Evolutionary conservation across 2,797 vertebrate genomes (phyloP).

Genomic region (Chelonia mydas): DNA sequence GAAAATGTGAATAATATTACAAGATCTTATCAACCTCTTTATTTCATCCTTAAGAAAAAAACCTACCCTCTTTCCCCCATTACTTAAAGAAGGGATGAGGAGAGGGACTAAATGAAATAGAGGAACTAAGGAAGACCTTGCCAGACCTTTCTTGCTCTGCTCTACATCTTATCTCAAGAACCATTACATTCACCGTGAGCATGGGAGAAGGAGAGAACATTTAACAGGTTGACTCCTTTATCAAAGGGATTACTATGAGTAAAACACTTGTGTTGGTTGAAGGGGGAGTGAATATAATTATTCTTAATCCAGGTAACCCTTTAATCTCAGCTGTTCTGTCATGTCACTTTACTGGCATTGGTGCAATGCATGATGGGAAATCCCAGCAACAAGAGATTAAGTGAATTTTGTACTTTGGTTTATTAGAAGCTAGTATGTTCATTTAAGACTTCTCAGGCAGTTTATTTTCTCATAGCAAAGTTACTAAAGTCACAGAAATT

Average conservation of each 20-base stretch:
- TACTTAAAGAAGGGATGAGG: not conserved
- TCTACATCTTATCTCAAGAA: not conserved
- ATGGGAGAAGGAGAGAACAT: not conserved
- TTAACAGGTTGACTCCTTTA: not conserved
- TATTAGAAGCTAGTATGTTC: not conserved
- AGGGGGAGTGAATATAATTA: not conserved
- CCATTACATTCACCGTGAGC: not conserved
- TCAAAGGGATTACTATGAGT: not conserved
- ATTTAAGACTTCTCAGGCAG: not conserved
- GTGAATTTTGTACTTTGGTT: not conserved
- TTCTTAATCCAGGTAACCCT: not conserved
- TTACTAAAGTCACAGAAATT: not conserved
- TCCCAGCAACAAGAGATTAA: not conserved
- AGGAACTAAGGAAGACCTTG: not conserved
- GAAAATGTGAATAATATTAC: not conserved
- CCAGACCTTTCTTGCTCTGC: not conserved
- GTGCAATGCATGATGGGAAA: not conserved
- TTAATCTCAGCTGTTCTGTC: not conserved
- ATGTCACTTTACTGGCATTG: not conserved
- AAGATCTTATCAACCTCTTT: not conserved
- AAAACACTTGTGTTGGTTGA: not conserved
- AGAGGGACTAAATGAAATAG: not conserved
- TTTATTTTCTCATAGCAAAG: not conserved
- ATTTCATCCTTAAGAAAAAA: not conserved
- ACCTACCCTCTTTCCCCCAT: not conserved